phyloP scores from a whole-genome alignment of 1,140 invertebrate genomes.

The roundworm (Caenorhabditis elegans) region WBcel235 BX284606.5:11567001-11567500 shows the following conservation, averaged over 20 bases:
- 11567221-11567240: neutral
- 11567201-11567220: neutral
- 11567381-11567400: slow-evolving; percentile 54
- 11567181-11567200: neutral
- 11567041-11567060: slow-evolving; percentile 58
- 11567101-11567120: slow-evolving; percentile 57
- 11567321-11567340: neutral
- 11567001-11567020: slow-evolving; percentile 61
- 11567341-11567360: slow-evolving; percentile 50
- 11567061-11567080: slow-evolving; percentile 55
- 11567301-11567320: slow-evolving; percentile 59
- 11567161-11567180: neutral
- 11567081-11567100: slow-evolving; percentile 51
- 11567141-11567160: neutral
- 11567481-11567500: slow-evolving; percentile 58
- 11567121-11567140: slow-evolving; percentile 33
- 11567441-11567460: slow-evolving; percentile 59
- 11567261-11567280: slow-evolving; percentile 56
- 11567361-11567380: slow-evolving; percentile 57
- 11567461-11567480: slow-evolving; percentile 62
- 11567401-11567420: slow-evolving; percentile 50
- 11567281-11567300: slow-evolving; percentile 60
- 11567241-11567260: slow-evolving; percentile 53
- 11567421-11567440: slow-evolving; percentile 47
- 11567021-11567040: slow-evolving; percentile 56